Percentiles rank a stretch among this genome's conserved stretches.
Evolutionary conservation across 2,113 vertebrate species (phyloP).

Genomic region (Penelope pileata): DNA sequence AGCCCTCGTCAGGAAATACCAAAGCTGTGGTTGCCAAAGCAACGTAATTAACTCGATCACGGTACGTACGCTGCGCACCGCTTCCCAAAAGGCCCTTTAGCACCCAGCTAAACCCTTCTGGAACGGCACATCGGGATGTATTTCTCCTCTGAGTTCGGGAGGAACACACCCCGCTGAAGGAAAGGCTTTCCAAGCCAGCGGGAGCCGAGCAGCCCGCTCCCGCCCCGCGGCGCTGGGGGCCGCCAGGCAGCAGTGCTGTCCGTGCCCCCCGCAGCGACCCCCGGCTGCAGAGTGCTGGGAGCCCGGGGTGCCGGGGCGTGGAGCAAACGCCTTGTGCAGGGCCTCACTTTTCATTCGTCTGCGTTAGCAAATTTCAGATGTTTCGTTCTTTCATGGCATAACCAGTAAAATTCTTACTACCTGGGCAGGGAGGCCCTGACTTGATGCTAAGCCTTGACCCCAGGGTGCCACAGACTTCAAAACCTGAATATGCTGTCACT

Average conservation of each 20-base stretch:
- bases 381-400: background rate
- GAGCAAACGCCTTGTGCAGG: background rate
- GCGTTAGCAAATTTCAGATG: background rate
- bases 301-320: background rate
- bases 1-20: conserved; percentile 58
- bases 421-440: background rate
- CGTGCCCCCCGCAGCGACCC: too few relatives aligned
- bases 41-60: conserved; percentile 58
- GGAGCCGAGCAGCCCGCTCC: background rate
- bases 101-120: conserved; percentile 5
- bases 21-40: conserved; percentile 59
- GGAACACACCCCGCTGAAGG: background rate
- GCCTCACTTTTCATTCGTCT: background rate
- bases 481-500: conserved; percentile 65
- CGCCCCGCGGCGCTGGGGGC: background rate
- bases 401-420: background rate
- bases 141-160: background rate
- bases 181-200: background rate
- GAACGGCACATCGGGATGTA: background rate
- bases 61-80: background rate
- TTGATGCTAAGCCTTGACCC: conserved; percentile 69
- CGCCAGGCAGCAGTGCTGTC: too few relatives aligned
- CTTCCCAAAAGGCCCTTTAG: conserved; percentile 34
- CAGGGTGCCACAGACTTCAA: background rate
- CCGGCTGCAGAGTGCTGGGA: background rate